Base-by-base conservation (phyloP, 2,113 vertebrate genomes). In the Gopherus flavomarginatus region DNA sequence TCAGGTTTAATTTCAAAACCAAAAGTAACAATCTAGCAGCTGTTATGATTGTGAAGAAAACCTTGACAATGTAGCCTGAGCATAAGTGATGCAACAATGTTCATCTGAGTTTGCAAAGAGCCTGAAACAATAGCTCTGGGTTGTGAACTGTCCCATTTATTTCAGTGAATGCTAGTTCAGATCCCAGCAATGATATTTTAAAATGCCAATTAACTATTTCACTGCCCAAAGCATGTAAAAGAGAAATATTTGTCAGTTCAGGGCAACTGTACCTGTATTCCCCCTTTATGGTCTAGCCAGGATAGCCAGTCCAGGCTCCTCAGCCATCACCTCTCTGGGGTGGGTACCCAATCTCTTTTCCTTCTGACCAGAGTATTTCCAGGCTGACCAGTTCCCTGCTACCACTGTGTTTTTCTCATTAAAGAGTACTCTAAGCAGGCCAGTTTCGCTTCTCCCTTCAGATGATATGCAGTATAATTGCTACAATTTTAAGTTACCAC, bases 1-100 rank as follows among this genome's bases (percentile, higher is more conserved):
- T 84, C 77, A 44, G 79, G n/a, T 95, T 65, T 72, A 49, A 5
- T 0, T 1, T 83, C 35, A 81, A 21, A 77, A 26, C 1, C 0
- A 24, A 2, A 26, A 87, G 44, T n/a, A 69, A 59, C 6, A 16
- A 4, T 87, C 14, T 1, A 42, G 19, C n/a, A 17, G 1, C 83
- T 85, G 19, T 17, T 69, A 42, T 84, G 26, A 50, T 83, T 87
- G 21, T 54, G 16, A 84, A 53, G 2, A 6, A 85, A 3, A 21
- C 78, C 53, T 13, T 44, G 69, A 62, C 80, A 87, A 57, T 1
- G 38, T 31, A 9, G 24, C 81, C 81, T 82, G 52, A 80, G 69
- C 31, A 24, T 1, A 14, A 38, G 50, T 17, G 35, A 2, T 16
- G n/a, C 47, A 26, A 22, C 1, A 1, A 5, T 57, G 29, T 47